Conservation (phyloP, 2,113 vertebrate genomes). For the Porphyrio hochstetteri region DNA sequence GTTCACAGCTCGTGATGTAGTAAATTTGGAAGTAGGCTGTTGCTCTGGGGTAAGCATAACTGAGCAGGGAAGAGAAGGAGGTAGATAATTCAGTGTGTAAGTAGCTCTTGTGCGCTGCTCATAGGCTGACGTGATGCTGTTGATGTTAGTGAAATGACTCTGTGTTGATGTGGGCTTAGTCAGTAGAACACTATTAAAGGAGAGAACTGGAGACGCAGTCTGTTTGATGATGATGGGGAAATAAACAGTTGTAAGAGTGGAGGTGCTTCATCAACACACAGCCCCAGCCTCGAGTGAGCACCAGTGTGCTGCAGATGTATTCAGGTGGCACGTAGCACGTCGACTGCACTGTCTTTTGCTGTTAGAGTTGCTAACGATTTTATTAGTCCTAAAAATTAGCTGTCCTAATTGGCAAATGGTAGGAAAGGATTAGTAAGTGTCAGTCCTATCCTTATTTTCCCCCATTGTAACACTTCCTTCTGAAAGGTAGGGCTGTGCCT, state of each 20-base stretch:
- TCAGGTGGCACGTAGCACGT: accelerated
- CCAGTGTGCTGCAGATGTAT: neutral
- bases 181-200: constrained; percentile 23
- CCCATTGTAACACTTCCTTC: neutral
- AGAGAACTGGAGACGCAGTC: neutral
- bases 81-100: neutral
- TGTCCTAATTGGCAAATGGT: neutral
- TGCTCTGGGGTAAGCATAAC: constrained; percentile 34
- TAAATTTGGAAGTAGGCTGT: neutral
- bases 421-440: neutral
- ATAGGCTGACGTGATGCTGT: neutral
- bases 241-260: neutral
- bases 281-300: neutral
- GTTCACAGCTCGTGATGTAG: neutral
- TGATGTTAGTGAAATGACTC: constrained; percentile 12
- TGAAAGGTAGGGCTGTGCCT: neutral
- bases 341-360: neutral
- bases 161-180: neutral
- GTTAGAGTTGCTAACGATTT: neutral
- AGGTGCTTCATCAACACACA: neutral
- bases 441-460: neutral
- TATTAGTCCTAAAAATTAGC: neutral
- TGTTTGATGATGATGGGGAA: constrained; percentile 9
- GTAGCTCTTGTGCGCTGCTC: neutral
- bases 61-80: neutral